phyloP scores from a whole-genome alignment of 92 coral and sea anemone genomes.

The Heteractis magnifica region DNA sequence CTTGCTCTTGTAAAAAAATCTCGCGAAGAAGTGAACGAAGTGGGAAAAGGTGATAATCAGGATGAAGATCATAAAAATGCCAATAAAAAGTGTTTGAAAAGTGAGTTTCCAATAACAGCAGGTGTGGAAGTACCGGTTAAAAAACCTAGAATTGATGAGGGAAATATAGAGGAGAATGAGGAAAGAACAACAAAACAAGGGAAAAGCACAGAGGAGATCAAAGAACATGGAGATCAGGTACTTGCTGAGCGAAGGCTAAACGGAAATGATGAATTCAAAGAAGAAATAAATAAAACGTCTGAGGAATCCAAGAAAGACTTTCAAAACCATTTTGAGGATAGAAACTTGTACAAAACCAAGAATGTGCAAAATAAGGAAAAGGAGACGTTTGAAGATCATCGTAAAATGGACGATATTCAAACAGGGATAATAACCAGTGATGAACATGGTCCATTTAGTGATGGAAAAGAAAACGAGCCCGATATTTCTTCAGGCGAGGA shows the following conservation, averaged over 20 bases:
- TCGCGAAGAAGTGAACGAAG: no score
- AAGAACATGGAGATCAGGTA: not conserved
- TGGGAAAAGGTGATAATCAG: not conserved
- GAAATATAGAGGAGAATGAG: not conserved
- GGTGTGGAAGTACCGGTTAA: not conserved
- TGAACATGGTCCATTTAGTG: no score
- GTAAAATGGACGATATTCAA: no score
- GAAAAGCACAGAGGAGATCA: not conserved
- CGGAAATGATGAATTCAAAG: not conserved
- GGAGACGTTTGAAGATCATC: not conserved
- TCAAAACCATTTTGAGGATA: not conserved
- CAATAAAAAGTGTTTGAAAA: not conserved
- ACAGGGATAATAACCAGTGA: no score
- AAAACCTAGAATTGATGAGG: not conserved
- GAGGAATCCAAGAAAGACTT: not conserved
- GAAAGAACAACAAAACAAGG: not conserved
- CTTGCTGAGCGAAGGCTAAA: not conserved
- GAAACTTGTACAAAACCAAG: not conserved
- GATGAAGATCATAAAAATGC: not conserved
- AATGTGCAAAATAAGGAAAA: not conserved
- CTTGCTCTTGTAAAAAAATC: no score
- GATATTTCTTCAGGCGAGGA: no score
- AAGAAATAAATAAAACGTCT: not conserved
- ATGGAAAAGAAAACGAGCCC: no score
- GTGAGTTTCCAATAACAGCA: not conserved